Evolutionary conservation across 2,797 vertebrate genomes (phyloP).

Genomic region (Pangasius sanitwongsei): DNA sequence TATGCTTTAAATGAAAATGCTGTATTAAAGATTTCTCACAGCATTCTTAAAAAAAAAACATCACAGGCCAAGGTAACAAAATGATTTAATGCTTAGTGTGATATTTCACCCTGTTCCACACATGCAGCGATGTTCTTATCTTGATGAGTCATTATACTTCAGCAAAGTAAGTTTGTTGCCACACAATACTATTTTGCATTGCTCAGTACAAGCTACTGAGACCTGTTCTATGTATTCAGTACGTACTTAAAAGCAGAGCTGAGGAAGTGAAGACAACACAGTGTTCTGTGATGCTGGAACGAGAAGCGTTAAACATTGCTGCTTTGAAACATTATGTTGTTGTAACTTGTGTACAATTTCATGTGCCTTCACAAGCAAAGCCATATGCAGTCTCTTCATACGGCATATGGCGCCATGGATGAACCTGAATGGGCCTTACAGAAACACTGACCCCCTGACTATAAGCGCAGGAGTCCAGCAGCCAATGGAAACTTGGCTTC

Average conservation of each 20-base stretch:
- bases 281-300: background rate
- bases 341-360: slow-evolving; percentile 1
- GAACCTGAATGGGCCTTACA: slow-evolving; percentile 33
- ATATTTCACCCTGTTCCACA: slow-evolving; percentile 25
- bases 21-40: background rate
- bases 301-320: background rate
- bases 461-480: slow-evolving; percentile 33
- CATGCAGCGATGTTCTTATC: slow-evolving; percentile 15
- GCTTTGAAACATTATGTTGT: slow-evolving; percentile 1
- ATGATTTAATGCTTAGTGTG: background rate
- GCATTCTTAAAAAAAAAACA: slow-evolving; percentile 18
- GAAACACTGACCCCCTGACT: slow-evolving; percentile 55
- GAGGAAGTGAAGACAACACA: background rate
- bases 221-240: slow-evolving; percentile 24
- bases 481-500: slow-evolving; percentile 54
- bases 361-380: slow-evolving; percentile 29
- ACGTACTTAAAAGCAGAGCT: background rate
- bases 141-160: slow-evolving; percentile 48
- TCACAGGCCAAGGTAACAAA: background rate
- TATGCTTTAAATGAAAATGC: slow-evolving; percentile 15
- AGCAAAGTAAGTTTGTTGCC: slow-evolving; percentile 30
- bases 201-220: slow-evolving; percentile 5
- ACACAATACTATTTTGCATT: slow-evolving; percentile 35
- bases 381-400: slow-evolving; percentile 44
- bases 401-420: slow-evolving; percentile 46